A percentile compares a stretch with the other conserved stretches of the same genome.
phyloP scores from a whole-genome alignment of 2,113 vertebrate species.

The Gallinago undulata region DNA sequence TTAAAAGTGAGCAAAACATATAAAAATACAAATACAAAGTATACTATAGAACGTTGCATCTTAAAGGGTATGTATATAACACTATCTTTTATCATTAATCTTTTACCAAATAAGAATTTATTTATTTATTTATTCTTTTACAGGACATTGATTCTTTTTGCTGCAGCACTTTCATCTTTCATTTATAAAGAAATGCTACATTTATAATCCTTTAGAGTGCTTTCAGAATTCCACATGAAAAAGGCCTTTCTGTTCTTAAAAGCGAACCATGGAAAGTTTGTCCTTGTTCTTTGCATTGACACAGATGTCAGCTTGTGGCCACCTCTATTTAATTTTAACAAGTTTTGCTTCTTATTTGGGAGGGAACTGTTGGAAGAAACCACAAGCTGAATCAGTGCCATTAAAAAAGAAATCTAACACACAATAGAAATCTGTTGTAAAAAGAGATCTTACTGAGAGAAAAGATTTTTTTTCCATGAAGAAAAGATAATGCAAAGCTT shows the following conservation, averaged over 20 bases:
- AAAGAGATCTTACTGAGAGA: not conserved
- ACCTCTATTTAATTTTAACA: slow-evolving; percentile 21
- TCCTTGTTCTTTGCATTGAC: not conserved
- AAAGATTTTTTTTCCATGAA: not conserved
- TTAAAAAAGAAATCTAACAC: not conserved
- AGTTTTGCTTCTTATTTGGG: not conserved
- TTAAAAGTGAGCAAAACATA: not conserved
- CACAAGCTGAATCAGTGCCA: not conserved
- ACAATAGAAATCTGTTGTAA: not conserved
- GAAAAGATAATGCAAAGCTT: slow-evolving; percentile 5
- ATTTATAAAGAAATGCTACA: not conserved
- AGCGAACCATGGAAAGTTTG: not conserved
- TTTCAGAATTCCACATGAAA: not conserved
- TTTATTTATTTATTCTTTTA: not conserved
- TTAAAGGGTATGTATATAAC: not conserved
- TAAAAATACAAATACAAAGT: not conserved
- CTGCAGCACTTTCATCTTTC: not conserved
- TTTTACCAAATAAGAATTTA: not conserved
- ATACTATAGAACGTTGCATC: not conserved
- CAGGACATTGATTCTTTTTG: not conserved
- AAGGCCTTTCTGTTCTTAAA: not conserved
- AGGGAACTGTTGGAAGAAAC: not conserved
- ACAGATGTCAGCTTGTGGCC: slow-evolving; percentile 3
- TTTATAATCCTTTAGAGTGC: not conserved
- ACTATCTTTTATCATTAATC: not conserved